These are phyloP conservation scores for Pristionchus exspectatus DNA, from an alignment of 2,888 invertebrate genomes.

Conservation along the genomic window DNA sequence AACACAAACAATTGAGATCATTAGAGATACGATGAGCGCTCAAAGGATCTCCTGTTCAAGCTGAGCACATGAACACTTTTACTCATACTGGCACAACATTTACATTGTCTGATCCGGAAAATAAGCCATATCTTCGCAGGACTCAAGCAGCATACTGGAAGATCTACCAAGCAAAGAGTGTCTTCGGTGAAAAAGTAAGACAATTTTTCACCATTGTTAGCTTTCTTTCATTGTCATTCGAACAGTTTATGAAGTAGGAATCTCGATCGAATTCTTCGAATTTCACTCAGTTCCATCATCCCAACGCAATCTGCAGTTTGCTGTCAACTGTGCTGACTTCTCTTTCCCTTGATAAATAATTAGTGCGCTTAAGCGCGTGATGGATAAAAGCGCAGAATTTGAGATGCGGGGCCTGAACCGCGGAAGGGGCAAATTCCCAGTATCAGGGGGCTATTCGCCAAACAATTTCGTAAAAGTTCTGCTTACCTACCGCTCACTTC, in stretches of 20 bases:
- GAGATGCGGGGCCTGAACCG: background rate
- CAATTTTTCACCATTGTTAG: background rate
- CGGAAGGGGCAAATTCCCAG: background rate
- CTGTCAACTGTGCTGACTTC: slow-evolving; percentile 8
- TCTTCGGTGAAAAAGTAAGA: slow-evolving; percentile 69
- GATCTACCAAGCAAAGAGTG: slow-evolving; percentile 68
- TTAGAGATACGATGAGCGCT: background rate
- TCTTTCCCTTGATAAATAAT: slow-evolving; percentile 5
- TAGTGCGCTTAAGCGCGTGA: background rate
- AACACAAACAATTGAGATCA: background rate
- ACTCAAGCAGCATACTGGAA: slow-evolving; percentile 68
- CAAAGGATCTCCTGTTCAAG: too few relatives aligned
- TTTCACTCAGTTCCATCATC: background rate
- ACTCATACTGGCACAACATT: too few relatives aligned
- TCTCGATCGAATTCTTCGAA: background rate
- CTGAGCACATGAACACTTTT: background rate
- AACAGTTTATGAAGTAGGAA: background rate
- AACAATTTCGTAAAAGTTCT: background rate
- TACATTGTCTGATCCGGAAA: background rate
- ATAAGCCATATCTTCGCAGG: background rate
- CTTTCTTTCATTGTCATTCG: too few relatives aligned
- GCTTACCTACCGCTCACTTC: background rate
- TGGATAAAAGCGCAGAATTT: slow-evolving; percentile 32
- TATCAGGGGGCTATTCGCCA: background rate
- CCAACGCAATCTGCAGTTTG: background rate